Evolutionary conservation across 2,888 invertebrate species (phyloP), one percentile per base, ranked within the genome.

Genomic region (Erynnis tages): DNA sequence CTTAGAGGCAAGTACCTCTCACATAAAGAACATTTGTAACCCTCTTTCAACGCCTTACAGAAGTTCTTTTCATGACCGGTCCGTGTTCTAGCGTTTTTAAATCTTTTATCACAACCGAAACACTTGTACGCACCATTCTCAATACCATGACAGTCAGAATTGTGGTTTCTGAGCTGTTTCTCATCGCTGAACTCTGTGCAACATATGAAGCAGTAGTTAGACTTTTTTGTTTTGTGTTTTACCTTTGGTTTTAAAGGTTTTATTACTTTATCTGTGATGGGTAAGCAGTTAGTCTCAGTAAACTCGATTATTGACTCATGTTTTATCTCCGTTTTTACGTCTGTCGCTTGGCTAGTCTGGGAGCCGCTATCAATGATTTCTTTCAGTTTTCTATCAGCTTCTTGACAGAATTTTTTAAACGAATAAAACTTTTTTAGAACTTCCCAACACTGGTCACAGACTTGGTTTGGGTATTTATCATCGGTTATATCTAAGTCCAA

Each of bases 51-150:
- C 0, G 67, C 74, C 67, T 80, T 82, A 61, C 88, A 88, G 48
- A 73, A 80, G 7, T 76, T 70, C 0, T 62, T 54, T 57, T 87
- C 88, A 40, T 88, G 88, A 0, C 74, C 66, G 0, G 75, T 55
- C 0, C 85, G 62, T 0, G 69, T 63, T 56, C 78, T 81, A 7
- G 70, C 60, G 25, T 61, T 76, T 62, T 73, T 78, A 54, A 82
- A 85, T 1, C 65, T 59, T 59, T 80, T 84, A 1, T 79, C 79
- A 49, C 88, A 89, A 0, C 88, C 88, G 53, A 82, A 88, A 61
- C 88, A 89, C 58, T 78, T 81, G 29, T 69, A 83, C 1, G 65
- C 5, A 0, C 68, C 69, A 0, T 71, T 75, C 55, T 80, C 75
- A 10, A 82, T 71, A 0, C 84, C 79, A 53, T 87, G 86, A 4